Conservation (phyloP, 2,888 invertebrate genomes). For the Cheilosia vernalis region DNA sequence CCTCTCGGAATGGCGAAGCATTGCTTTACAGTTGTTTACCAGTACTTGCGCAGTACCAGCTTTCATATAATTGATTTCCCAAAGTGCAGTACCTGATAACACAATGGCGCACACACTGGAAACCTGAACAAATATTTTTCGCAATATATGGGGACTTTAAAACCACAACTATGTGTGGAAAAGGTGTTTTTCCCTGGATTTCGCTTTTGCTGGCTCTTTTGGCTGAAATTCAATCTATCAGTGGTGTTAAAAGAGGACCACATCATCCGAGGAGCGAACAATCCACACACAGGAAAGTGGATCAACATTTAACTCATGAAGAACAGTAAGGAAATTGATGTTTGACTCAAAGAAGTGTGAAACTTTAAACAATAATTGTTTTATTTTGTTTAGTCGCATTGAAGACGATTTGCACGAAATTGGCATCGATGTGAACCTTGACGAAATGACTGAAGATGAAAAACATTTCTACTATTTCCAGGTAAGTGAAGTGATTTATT, state of each 20-base stretch:
- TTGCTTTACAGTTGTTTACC: not conserved
- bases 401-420: conserved; percentile 89
- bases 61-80: conserved; percentile 44
- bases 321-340: conserved; percentile 86
- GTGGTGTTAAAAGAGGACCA: conserved; percentile 85
- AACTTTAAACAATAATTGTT: not conserved
- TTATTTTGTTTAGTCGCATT: conserved; percentile 86
- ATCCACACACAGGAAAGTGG: conserved; percentile 86
- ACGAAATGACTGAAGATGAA: conserved; percentile 92
- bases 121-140: conserved; percentile 22
- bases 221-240: conserved; percentile 22
- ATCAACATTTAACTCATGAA: conserved; percentile 89
- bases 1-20: conserved; percentile 10
- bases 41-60: conserved; percentile 37
- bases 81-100: not conserved
- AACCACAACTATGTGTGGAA: conserved; percentile 33
- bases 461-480: conserved; percentile 83
- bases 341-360: not conserved
- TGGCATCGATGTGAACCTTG: conserved; percentile 85
- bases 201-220: conserved; percentile 49
- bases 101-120: conserved; percentile 38
- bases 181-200: conserved; percentile 36
- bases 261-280: conserved; percentile 87
- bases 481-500: conserved; percentile 72
- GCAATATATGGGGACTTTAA: conserved; percentile 34